A percentile compares a stretch with the other conserved stretches of the same genome.
phyloP scores from a whole-genome alignment of 1,140 invertebrate species.

The Hyphantria cunea region DNA sequence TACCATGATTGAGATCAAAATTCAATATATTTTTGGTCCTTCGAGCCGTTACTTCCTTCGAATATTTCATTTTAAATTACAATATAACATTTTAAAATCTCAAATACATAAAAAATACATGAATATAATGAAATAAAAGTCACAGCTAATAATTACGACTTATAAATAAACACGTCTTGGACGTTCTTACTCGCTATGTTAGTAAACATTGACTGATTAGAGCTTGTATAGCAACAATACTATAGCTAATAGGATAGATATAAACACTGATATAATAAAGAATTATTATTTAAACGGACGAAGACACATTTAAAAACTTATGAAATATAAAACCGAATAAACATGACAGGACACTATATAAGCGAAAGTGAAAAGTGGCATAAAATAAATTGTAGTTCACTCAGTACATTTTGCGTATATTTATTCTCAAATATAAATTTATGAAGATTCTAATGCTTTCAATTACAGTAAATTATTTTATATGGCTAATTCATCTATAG shows the following conservation, averaged over 20 bases:
- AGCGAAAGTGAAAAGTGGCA: no score
- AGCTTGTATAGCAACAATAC: background rate
- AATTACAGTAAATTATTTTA: no score
- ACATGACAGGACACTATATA: no score
- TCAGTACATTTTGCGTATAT: no score
- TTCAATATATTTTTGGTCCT: slow-evolving; percentile 20
- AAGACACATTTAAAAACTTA: no score
- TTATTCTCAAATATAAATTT: no score
- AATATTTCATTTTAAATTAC: slow-evolving; percentile 11
- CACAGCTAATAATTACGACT: slow-evolving; percentile 23
- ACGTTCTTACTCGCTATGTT: slow-evolving; percentile 29
- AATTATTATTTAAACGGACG: no score
- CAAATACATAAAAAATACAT: slow-evolving; percentile 21
- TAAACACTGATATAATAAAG: background rate
- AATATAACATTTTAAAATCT: slow-evolving; percentile 24
- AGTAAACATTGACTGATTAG: slow-evolving; percentile 27
- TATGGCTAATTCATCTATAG: background rate
- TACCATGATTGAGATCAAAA: slow-evolving; percentile 22
- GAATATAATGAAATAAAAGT: slow-evolving; percentile 24
- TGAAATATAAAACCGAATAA: no score
- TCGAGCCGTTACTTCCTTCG: slow-evolving; percentile 1
- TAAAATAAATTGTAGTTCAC: no score
- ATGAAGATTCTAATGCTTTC: no score
- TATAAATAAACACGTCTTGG: slow-evolving; percentile 29
- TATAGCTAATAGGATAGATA: slow-evolving; percentile 1